Evolutionary conservation across 2,888 invertebrate species (phyloP).

Genomic region (Mesorhabditis sp.): DNA sequence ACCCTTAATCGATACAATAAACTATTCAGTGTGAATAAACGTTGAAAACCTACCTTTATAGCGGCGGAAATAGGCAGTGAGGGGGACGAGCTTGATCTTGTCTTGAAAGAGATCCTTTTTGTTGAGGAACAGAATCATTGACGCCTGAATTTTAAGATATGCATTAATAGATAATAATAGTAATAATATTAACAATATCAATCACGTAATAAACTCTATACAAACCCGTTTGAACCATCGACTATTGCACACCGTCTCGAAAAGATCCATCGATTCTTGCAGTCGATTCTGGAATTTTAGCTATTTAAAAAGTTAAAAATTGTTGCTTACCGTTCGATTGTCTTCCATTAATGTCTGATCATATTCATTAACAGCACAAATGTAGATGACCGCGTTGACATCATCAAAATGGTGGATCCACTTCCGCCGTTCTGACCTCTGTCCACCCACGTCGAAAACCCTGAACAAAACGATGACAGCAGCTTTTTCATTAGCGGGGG

Average conservation of each 20-base stretch:
- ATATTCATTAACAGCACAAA: slow-evolving; percentile 35
- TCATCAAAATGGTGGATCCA: slow-evolving; percentile 43
- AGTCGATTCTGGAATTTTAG: slow-evolving; percentile 27
- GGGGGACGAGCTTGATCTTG: slow-evolving; percentile 25
- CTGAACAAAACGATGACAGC: slow-evolving; percentile 15
- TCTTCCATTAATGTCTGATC: slow-evolving; percentile 35
- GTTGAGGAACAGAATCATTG: slow-evolving; percentile 37
- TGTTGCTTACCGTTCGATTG: slow-evolving; percentile 15
- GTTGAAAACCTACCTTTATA: slow-evolving; percentile 19
- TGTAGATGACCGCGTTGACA: slow-evolving; percentile 37
- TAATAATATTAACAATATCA: neutral
- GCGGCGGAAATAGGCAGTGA: slow-evolving; percentile 24
- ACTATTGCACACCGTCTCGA: slow-evolving; percentile 30
- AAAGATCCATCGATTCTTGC: slow-evolving; percentile 29
- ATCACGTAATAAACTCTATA: neutral
- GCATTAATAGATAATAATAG: too few species aligned
- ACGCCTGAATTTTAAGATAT: slow-evolving; percentile 11
- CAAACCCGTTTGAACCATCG: slow-evolving; percentile 22
- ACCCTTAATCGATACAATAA: neutral
- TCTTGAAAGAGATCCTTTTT: slow-evolving; percentile 36
- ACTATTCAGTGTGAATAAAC: too few species aligned
- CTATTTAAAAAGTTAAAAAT: neutral
- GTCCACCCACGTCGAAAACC: slow-evolving; percentile 39
- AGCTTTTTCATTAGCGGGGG: neutral
- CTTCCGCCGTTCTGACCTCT: slow-evolving; percentile 36